Conservation (phyloP, 1,140 invertebrate species). For the Nebria ingens region DNA sequence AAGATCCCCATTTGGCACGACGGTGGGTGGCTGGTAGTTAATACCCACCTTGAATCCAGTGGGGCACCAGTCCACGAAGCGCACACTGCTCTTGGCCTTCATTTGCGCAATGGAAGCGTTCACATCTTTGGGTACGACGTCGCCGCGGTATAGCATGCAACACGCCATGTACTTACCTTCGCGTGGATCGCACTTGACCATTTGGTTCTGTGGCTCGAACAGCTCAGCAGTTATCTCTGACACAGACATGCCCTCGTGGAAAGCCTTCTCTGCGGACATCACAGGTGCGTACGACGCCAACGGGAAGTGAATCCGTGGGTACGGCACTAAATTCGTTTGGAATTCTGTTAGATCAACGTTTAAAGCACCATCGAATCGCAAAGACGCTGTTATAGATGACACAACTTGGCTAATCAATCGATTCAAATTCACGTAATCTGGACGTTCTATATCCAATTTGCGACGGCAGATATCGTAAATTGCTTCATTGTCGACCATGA, state of each 20-base stretch:
- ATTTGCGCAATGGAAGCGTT: slow-evolving; percentile 73
- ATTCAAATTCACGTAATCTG: slow-evolving; percentile 49
- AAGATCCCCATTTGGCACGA: slow-evolving; percentile 63
- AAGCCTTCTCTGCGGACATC: slow-evolving; percentile 53
- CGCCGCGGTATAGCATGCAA: slow-evolving; percentile 55
- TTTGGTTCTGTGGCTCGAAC: slow-evolving; percentile 55
- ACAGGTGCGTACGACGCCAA: slow-evolving; percentile 66
- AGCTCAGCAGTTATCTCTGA: slow-evolving; percentile 58
- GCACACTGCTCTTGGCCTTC: slow-evolving; percentile 61
- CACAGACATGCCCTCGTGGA: slow-evolving; percentile 52
- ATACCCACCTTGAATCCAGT: slow-evolving; percentile 63
- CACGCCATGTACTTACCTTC: slow-evolving; percentile 65
- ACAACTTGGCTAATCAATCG: slow-evolving; percentile 57
- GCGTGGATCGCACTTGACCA: slow-evolving; percentile 57
- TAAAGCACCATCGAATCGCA: slow-evolving; percentile 64
- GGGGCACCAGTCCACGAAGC: slow-evolving; percentile 62
- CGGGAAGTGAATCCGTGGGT: slow-evolving; percentile 56
- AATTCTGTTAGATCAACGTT: slow-evolving; percentile 74
- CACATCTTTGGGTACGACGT: slow-evolving; percentile 46
- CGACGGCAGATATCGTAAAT: slow-evolving; percentile 56
- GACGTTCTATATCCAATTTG: slow-evolving; percentile 47
- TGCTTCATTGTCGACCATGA: slow-evolving; percentile 53
- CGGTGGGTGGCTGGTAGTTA: slow-evolving; percentile 60
- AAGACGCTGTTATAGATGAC: slow-evolving; percentile 62
- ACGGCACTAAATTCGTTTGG: slow-evolving; percentile 54